Evolutionary conservation across 2,797 vertebrate species (phyloP).

Genomic region (Mus minutoides): DNA sequence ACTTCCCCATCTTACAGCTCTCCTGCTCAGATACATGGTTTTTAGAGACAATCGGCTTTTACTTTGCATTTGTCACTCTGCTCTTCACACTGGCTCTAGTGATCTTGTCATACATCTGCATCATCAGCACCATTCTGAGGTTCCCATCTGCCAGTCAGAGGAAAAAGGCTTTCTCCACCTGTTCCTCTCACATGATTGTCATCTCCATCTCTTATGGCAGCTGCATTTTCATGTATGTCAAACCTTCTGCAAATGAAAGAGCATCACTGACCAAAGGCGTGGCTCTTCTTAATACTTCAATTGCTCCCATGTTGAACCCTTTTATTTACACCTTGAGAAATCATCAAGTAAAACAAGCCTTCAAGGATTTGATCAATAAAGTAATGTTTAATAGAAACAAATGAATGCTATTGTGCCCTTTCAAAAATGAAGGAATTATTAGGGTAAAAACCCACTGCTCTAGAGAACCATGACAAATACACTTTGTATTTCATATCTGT

Average conservation of each 20-base stretch:
- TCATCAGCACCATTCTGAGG: slow-evolving; percentile 32
- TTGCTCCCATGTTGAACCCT: neutral
- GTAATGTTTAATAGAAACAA: slow-evolving; percentile 3
- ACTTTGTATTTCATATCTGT: neutral
- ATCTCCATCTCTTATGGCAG: slow-evolving; percentile 47
- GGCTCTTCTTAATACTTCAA: neutral
- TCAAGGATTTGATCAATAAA: slow-evolving; percentile 33
- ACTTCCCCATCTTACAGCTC: slow-evolving; percentile 50
- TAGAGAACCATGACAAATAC: neutral
- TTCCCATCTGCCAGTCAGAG: slow-evolving; percentile 14
- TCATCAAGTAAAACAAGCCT: slow-evolving; percentile 28
- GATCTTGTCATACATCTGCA: neutral
- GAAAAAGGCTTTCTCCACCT: slow-evolving; percentile 45
- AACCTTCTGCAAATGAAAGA: slow-evolving; percentile 36
- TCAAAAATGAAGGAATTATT: neutral
- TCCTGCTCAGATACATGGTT: neutral
- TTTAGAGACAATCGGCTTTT: neutral
- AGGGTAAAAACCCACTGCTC: neutral
- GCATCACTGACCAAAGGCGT: slow-evolving; percentile 17
- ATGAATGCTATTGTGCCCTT: neutral
- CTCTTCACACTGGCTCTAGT: slow-evolving; percentile 3
- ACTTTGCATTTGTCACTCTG: neutral
- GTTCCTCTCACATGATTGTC: slow-evolving; percentile 40
- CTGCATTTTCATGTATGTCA: slow-evolving; percentile 47
- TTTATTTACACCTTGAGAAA: neutral